Evolutionary conservation across 2,797 vertebrate species (phyloP), one percentile per base, ranked within the genome.

Genomic region (Epinephelus malabaricus): DNA sequence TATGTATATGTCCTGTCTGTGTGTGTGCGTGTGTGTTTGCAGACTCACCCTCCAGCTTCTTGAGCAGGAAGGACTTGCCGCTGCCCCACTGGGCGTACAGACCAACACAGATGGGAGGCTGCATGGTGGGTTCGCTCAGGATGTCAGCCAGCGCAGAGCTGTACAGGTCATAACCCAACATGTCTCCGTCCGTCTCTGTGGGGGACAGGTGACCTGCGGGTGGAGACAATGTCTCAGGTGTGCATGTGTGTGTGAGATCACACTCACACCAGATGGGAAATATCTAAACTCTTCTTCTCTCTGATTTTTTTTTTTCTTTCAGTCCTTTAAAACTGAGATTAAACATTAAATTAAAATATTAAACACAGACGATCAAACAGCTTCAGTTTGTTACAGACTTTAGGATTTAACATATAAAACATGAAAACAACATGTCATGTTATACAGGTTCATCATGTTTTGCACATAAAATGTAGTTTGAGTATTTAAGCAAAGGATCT

Each of bases 51-150:
- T 99, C 98, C 56, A 99, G 96, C 82, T 99, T 99, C 95, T 99
- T 98, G 14, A 99, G 97, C 70, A 99, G 92, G 92, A 99, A 99
- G 76, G 97, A 98, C 86, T 99, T 99, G 69, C 98, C 98, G 60
- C 98, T 99, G 74, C 98, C 98, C 98, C 98, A 99, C 89, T 99
- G 98, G 0, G 98, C 98, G 38, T 99, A 99, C 3, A 99, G 95
- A 5, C 98, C 98, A 78, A 99, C 98, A 40, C 98, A 99, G 88
- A 99, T 99, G 53, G 98, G 98, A 0, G 98, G 98, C 89, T 99
- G 98, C 98, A 99, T 99, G 83, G 98, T 99, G 60, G 98, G 98
- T 43, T 99, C 98, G 6, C 98, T 99, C 74, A 99, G 94, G 85
- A 99, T 99, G 88, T 99, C 98, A 0, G 98, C 98, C 76, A 99